phyloP scores from a whole-genome alignment of 2,113 vertebrate genomes.

The Malurus melanocephalus region DNA sequence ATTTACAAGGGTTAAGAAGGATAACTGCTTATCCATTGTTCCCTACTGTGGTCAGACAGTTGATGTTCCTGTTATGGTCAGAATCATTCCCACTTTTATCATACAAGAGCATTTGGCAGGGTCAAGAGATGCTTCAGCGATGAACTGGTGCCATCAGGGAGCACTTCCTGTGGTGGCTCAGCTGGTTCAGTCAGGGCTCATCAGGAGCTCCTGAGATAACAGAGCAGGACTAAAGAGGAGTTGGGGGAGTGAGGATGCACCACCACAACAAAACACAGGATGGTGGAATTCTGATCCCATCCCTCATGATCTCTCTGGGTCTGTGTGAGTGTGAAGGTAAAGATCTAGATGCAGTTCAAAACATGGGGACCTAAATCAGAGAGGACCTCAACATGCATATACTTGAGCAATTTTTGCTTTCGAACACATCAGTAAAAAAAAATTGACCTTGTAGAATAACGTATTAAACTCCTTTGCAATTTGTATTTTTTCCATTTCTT shows the following conservation, averaged over 20 bases:
- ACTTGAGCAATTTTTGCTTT: background rate
- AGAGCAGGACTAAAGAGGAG: too few species aligned
- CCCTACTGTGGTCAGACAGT: background rate
- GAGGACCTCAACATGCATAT: background rate
- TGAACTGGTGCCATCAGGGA: background rate
- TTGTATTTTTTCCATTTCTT: background rate
- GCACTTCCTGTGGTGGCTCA: background rate
- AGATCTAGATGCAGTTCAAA: background rate
- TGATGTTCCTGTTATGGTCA: background rate
- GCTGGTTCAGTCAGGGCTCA: background rate
- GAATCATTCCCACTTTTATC: background rate
- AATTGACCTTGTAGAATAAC: rapidly evolving
- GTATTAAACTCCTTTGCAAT: background rate
- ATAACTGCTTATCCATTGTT: background rate
- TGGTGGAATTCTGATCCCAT: background rate
- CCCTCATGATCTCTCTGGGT: background rate
- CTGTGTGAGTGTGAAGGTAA: background rate
- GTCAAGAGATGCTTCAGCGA: background rate
- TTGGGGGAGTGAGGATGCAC: background rate
- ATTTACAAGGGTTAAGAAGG: background rate
- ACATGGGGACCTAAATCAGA: background rate
- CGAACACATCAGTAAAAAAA: background rate
- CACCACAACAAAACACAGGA: background rate
- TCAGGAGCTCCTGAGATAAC: background rate
- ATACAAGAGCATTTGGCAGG: background rate